These are phyloP conservation scores for Siniperca undulata DNA, from an alignment of 2,797 vertebrate genomes.

Conservation along the genomic window DNA sequence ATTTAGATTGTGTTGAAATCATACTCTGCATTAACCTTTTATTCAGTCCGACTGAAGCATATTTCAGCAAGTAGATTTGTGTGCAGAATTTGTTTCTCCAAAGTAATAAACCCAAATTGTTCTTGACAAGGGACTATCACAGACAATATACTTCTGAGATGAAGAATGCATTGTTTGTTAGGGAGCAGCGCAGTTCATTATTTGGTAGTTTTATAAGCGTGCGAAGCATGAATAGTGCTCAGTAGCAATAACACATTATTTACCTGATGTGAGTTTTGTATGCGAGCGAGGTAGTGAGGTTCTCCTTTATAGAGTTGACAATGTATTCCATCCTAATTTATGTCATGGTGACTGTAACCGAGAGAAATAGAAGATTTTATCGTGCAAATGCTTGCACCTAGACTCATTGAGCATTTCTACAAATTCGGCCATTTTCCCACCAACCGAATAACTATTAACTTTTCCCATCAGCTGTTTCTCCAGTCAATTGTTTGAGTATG, in stretches of 20 bases:
- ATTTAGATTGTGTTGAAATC: conserved; percentile 29
- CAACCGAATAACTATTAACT: conserved; percentile 19
- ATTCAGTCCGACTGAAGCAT: not conserved
- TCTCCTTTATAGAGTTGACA: conserved; percentile 2
- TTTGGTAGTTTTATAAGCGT: conserved; percentile 24
- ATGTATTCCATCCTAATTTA: conserved; percentile 19
- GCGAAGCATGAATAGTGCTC: conserved; percentile 29
- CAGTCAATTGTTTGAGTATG: conserved; percentile 63
- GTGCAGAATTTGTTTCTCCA: conserved; percentile 45
- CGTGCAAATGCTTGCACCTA: conserved; percentile 23
- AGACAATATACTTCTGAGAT: conserved; percentile 48
- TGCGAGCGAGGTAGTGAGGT: not conserved
- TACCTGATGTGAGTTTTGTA: conserved; percentile 17
- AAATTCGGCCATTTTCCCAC: conserved; percentile 17
- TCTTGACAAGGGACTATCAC: conserved; percentile 80
- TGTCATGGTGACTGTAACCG: not conserved
- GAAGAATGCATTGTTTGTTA: conserved; percentile 47
- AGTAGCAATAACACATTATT: conserved; percentile 40
- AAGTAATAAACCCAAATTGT: conserved; percentile 61
- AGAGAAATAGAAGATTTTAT: conserved; percentile 17
- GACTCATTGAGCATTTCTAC: conserved; percentile 6
- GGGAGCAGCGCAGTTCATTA: conserved; percentile 38
- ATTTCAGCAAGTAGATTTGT: conserved; percentile 1
- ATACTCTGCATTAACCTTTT: not conserved
- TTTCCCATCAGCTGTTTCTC: conserved; percentile 42